Conservation (phyloP, 1,140 invertebrate species). For the Carposina sasakii region DNA sequence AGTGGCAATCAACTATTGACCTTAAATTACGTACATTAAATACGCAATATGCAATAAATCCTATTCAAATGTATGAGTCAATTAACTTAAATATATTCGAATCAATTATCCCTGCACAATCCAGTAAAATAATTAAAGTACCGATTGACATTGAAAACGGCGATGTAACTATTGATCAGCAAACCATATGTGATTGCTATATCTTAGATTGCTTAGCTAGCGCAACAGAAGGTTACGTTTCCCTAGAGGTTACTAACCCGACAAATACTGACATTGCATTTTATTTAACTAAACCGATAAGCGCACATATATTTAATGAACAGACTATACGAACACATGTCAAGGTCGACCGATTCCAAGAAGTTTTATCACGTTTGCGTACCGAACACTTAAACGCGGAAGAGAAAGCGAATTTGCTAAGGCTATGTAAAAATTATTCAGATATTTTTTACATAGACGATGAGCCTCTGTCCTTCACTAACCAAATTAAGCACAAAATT, state of each 20-base stretch:
- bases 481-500: slow-evolving; percentile 22
- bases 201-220: slow-evolving; percentile 3
- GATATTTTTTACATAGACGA: slow-evolving; percentile 12
- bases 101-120: background rate
- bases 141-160: background rate
- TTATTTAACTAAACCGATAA: slow-evolving; percentile 5
- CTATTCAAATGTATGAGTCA: background rate
- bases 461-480: slow-evolving; percentile 13
- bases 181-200: slow-evolving; percentile 2
- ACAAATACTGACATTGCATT: slow-evolving; percentile 3
- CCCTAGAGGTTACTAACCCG: slow-evolving; percentile 1
- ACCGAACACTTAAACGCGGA: slow-evolving; percentile 6
- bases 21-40: background rate
- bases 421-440: background rate
- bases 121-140: slow-evolving; percentile 1
- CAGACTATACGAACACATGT: background rate
- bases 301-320: background rate
- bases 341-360: background rate
- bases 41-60: slow-evolving; percentile 1
- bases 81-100: slow-evolving; percentile 2
- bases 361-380: slow-evolving; percentile 6
- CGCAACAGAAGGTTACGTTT: background rate
- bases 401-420: slow-evolving; percentile 5
- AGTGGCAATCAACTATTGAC: slow-evolving; percentile 11
- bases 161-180: background rate